Conservation (phyloP, 2,797 vertebrate genomes). For the Ctenopoma multispine region DNA sequence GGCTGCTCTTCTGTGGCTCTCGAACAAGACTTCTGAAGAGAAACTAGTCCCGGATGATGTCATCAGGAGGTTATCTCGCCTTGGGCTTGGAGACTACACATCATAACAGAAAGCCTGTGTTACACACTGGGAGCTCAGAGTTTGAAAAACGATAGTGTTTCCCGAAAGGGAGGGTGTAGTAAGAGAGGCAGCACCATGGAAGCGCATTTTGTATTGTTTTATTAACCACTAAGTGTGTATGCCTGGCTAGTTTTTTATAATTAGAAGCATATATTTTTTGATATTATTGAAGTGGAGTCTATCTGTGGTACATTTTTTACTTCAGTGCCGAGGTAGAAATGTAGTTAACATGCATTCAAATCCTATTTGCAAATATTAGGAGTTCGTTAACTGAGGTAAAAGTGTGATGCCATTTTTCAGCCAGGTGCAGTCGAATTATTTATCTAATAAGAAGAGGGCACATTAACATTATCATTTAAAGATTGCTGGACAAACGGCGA, state of each 20-base stretch:
- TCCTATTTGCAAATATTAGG: too few species aligned
- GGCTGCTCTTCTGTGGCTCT: not conserved
- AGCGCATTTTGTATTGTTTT: not conserved
- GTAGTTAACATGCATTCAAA: too few species aligned
- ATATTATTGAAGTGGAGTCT: not conserved
- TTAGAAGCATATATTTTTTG: not conserved
- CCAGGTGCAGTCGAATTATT: too few species aligned
- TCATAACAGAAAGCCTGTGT: not conserved
- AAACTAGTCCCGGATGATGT: constrained; percentile 29
- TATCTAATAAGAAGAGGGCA: too few species aligned
- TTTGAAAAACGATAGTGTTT: not conserved
- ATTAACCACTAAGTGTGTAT: too few species aligned
- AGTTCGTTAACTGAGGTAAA: too few species aligned
- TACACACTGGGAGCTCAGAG: not conserved
- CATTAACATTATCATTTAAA: too few species aligned
- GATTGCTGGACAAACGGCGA: too few species aligned
- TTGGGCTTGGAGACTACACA: not conserved
- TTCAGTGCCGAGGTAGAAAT: too few species aligned
- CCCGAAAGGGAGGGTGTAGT: not conserved
- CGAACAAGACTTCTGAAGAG: constrained; percentile 8
- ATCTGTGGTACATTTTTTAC: too few species aligned
- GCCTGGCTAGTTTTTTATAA: not conserved
- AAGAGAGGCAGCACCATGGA: not conserved
- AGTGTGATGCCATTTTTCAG: too few species aligned
- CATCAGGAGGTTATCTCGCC: constrained; percentile 3